Evolutionary conservation across 2,113 vertebrate species (phyloP).

Genomic region (Dolichotis patagonum): DNA sequence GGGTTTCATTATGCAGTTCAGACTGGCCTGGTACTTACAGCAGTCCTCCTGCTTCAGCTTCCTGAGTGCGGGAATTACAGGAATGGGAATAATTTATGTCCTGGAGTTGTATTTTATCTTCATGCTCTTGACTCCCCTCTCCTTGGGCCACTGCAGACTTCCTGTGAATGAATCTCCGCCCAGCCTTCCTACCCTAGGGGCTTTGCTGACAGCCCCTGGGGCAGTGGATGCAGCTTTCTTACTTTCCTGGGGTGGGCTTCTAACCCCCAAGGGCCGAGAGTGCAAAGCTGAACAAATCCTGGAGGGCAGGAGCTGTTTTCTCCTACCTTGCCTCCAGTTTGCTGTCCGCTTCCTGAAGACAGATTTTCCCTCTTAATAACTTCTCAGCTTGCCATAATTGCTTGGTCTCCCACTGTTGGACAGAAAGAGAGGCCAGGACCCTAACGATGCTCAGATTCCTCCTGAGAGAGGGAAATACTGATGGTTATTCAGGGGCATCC

Average conservation of each 20-base stretch:
- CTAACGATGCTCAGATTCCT: background rate
- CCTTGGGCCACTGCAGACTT: background rate
- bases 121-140: background rate
- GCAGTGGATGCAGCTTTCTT: background rate
- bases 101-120: background rate
- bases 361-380: background rate
- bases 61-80: background rate
- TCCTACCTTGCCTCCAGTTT: background rate
- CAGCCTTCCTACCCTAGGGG: background rate
- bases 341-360: background rate
- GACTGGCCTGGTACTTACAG: background rate
- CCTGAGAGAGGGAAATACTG: accelerated
- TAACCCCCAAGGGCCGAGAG: accelerated
- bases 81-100: background rate
- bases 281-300: background rate
- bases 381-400: background rate
- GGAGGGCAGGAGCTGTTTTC: background rate
- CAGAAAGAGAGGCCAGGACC: background rate
- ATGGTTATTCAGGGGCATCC: background rate
- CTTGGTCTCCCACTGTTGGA: background rate
- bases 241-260: background rate
- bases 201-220: background rate
- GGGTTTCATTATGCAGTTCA: background rate
- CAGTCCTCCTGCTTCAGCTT: background rate
- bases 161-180: background rate